Percentiles rank a stretch among this genome's conserved stretches.
These are phyloP conservation scores for Neogobius melanostomus DNA, from an alignment of 2,113 vertebrate species.

Conservation along the genomic window DNA sequence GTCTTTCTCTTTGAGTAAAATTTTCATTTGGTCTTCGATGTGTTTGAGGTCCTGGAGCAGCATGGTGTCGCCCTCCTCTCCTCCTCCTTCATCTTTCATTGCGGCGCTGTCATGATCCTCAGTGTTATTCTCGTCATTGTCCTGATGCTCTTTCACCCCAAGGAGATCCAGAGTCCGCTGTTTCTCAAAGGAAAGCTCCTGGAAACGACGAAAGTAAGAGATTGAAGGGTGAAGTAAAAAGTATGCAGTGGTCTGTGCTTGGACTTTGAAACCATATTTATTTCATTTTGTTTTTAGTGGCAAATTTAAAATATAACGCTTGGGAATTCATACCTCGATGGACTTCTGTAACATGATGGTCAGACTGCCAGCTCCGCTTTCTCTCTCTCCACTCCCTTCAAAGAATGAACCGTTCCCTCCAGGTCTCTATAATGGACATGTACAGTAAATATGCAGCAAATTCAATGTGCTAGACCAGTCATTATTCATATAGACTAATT, in stretches of 20 bases:
- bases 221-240: not conserved
- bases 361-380: slow-evolving; percentile 85
- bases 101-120: not conserved
- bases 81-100: slow-evolving; percentile 8
- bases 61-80: slow-evolving; percentile 54
- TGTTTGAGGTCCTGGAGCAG: slow-evolving; percentile 84
- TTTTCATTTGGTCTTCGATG: slow-evolving; percentile 93
- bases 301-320: no score
- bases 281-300: no score
- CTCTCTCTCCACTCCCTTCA: slow-evolving; percentile 89
- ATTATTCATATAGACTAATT: no score
- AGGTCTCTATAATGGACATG: slow-evolving; percentile 81
- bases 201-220: not conserved
- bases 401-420: slow-evolving; percentile 86
- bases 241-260: not conserved
- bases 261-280: no score
- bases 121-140: slow-evolving; percentile 13
- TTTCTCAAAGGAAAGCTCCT: slow-evolving; percentile 94
- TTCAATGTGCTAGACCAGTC: not conserved
- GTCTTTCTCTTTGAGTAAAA: slow-evolving; percentile 88
- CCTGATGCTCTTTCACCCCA: slow-evolving; percentile 75
- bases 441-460: not conserved
- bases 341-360: slow-evolving; percentile 87
- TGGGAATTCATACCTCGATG: slow-evolving; percentile 80
- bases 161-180: slow-evolving; percentile 87